A percentile compares a stretch with the other conserved stretches of the same genome.
These are phyloP conservation scores for Gambusia yucatana DNA, from an alignment of 2,797 vertebrate species.

Conservation along the genomic window DNA sequence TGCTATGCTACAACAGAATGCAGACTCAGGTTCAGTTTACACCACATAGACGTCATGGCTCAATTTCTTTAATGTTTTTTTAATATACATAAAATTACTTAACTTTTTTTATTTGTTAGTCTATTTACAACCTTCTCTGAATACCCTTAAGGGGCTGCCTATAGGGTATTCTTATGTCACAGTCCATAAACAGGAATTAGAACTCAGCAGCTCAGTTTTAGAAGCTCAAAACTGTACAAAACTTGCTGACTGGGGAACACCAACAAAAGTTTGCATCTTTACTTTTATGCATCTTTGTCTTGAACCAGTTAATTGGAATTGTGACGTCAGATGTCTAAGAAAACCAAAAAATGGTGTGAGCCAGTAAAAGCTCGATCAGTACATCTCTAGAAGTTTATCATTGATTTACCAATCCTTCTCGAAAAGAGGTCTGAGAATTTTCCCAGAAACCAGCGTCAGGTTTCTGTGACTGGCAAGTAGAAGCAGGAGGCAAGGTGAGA, in stretches of 20 bases:
- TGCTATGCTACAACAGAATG: not conserved
- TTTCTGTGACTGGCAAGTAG: slow-evolving; percentile 31
- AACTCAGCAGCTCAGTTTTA: not conserved
- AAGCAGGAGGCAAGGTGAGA: slow-evolving; percentile 36
- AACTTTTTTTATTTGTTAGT: not conserved
- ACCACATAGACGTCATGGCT: not conserved
- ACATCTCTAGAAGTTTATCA: slow-evolving; percentile 10
- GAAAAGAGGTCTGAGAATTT: slow-evolving; percentile 27
- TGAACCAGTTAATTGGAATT: not conserved
- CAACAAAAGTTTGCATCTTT: not conserved
- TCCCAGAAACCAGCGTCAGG: slow-evolving; percentile 18
- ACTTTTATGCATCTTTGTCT: not conserved
- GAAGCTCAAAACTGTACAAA: not conserved
- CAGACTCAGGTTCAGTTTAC: not conserved
- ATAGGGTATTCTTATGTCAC: not conserved
- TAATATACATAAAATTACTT: not conserved
- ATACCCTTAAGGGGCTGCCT: not conserved
- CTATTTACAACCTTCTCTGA: not conserved
- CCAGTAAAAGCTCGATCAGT: not conserved
- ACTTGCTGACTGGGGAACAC: not conserved
- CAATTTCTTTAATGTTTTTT: not conserved
- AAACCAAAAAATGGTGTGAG: not conserved
- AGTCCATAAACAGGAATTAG: not conserved
- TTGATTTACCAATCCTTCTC: slow-evolving; percentile 48
- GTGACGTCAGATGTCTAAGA: not conserved